These are phyloP conservation scores for Actinostola sp. DNA, from an alignment of 92 coral and sea anemone species.

Conservation along the genomic window DNA sequence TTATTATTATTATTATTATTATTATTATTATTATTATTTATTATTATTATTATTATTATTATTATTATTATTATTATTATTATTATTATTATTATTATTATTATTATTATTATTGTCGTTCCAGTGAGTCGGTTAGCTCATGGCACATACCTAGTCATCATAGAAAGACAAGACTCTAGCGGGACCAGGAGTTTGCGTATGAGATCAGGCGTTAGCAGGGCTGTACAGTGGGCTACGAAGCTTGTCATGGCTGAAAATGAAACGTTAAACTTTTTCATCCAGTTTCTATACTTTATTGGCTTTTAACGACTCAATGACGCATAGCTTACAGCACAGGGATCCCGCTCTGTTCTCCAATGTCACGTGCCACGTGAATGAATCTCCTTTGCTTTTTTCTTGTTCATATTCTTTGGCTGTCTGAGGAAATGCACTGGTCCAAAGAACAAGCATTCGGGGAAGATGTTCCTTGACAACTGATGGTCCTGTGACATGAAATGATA, in stretches of 20 bases:
- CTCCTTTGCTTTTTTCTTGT: slow-evolving; percentile 93
- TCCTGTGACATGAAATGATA: too few relatives aligned
- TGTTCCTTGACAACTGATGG: slow-evolving; percentile 94
- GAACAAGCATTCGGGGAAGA: slow-evolving; percentile 82
- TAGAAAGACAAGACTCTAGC: slow-evolving; percentile 89
- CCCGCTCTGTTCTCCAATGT: slow-evolving; percentile 98
- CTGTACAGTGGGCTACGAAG: slow-evolving; percentile 79
- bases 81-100: too few relatives aligned
- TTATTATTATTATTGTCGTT: too few relatives aligned
- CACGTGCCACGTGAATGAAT: slow-evolving; percentile 97
- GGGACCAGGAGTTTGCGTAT: slow-evolving; percentile 74
- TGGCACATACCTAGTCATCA: slow-evolving; percentile 82
- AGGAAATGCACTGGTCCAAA: slow-evolving; percentile 95
- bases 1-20: too few relatives aligned
- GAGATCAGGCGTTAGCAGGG: slow-evolving; percentile 88
- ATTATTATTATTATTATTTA: too few relatives aligned
- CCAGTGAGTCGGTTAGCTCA: too few relatives aligned
- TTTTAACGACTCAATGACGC: neutral
- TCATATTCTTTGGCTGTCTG: slow-evolving; percentile 89
- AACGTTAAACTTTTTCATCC: too few relatives aligned
- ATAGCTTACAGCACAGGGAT: slow-evolving; percentile 85
- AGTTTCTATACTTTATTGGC: too few relatives aligned
- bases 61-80: too few relatives aligned
- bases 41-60: too few relatives aligned
- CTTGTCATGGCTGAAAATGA: slow-evolving; percentile 83